A percentile compares a stretch with the other conserved stretches of the same genome.
phyloP scores from a whole-genome alignment of 64 coral and sea anemone species.

The Cladopsammia gracilis region DNA sequence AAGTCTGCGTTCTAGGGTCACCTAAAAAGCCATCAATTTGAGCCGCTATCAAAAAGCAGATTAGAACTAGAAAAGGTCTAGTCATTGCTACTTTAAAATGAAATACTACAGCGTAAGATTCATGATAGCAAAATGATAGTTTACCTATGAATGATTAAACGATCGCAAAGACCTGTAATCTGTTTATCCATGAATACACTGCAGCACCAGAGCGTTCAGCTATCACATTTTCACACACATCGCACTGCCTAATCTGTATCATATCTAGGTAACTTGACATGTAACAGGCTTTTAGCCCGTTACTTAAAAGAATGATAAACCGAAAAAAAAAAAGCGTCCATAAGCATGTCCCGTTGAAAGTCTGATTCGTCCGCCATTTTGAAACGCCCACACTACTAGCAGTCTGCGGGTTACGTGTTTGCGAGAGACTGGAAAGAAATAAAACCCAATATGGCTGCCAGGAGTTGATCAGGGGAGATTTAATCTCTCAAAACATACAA shows the following conservation, averaged over 20 bases:
- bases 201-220: slow-evolving; percentile 26
- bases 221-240: background rate
- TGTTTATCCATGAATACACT: slow-evolving; percentile 4
- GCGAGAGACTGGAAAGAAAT: background rate
- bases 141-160: slow-evolving; percentile 24
- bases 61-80: background rate
- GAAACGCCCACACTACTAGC: background rate
- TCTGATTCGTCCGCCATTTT: background rate
- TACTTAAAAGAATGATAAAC: too few relatives aligned
- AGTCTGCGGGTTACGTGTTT: background rate
- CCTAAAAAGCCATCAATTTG: background rate
- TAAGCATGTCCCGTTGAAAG: background rate
- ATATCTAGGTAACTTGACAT: background rate
- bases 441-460: background rate
- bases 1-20: background rate
- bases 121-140: background rate
- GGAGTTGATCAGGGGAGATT: too few relatives aligned
- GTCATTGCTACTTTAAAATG: slow-evolving; percentile 1
- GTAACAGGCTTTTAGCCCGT: too few relatives aligned
- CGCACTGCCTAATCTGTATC: background rate
- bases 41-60: slow-evolving; percentile 1
- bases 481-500: background rate
- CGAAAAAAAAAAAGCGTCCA: too few relatives aligned
- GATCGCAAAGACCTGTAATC: background rate
- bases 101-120: background rate